phyloP scores from a whole-genome alignment of 2,888 invertebrate species.

The Drosophila fulvimacula region DNA sequence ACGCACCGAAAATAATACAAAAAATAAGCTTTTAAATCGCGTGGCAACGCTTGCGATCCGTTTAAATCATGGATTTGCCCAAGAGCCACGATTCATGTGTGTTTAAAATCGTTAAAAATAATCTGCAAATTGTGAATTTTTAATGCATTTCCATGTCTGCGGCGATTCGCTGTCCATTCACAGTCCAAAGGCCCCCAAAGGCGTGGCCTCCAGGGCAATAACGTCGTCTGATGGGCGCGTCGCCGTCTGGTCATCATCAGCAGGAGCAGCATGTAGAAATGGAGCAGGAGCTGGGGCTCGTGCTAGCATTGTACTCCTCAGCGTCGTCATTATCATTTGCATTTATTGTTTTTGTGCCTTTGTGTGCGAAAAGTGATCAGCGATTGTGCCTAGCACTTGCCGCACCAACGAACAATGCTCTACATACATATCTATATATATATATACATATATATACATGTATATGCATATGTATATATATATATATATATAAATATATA shows the following conservation, averaged over 20 bases:
- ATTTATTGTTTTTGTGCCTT: constrained; percentile 79
- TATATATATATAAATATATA: constrained; percentile 17
- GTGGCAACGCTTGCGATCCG: constrained; percentile 56
- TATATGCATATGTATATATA: neutral
- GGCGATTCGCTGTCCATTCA: constrained; percentile 40
- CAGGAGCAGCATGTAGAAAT: neutral
- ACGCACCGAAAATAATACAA: neutral
- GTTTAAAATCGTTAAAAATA: constrained; percentile 81
- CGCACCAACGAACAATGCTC: constrained; percentile 22
- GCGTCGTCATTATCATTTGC: constrained; percentile 69
- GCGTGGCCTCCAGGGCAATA: constrained; percentile 62
- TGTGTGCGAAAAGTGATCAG: constrained; percentile 78
- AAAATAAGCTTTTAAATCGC: constrained; percentile 8
- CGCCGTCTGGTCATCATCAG: constrained; percentile 60
- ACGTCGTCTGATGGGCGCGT: constrained; percentile 67
- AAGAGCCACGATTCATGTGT: constrained; percentile 63
- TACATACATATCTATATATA: constrained; percentile 2
- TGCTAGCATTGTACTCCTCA: constrained; percentile 23
- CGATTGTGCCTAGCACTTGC: constrained; percentile 64
- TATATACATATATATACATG: neutral
- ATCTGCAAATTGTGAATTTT: constrained; percentile 79
- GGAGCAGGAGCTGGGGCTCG: constrained; percentile 8
- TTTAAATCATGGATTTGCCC: constrained; percentile 48
- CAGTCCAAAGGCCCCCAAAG: constrained; percentile 19
- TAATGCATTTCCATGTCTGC: constrained; percentile 77